Base-by-base conservation (phyloP, 2,888 invertebrate species). In the Oegoconia quadripuncta region DNA sequence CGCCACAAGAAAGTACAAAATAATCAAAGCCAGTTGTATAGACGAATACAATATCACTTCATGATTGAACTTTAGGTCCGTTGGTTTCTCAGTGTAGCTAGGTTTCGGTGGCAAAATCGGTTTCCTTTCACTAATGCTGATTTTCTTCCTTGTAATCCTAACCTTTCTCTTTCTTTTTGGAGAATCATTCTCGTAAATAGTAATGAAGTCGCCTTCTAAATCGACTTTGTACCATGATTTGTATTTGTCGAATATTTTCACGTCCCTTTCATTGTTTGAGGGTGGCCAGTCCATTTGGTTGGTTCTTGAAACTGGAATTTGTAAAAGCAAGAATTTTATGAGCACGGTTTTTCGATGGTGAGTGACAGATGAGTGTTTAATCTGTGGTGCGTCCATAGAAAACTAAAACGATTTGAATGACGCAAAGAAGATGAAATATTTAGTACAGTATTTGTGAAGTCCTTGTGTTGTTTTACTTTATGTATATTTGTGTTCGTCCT, bases 141-240 rank as follows among this genome's bases (percentile, higher is more conserved):
- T 13, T 12, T 1, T 13, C 2, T 12, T 27, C 14, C 27, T 27
- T 13, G 11, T 11, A 5, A 14, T 6, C 6, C 2, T 13, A 13
- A 3, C 11, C 2, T n/a, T 25, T 25, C 7, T 27, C 2, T 1
- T 13, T 3, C 13, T 27, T 13, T 13, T 27, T 27, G 13, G 12
- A 13, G 11, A 4, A 27, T 13, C 2, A 3, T 4, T 27, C 11
- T 25, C 11, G n/a, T 25, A 2, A 11, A 51, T 62, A 0, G 71
- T 68, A 0, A 66, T 70, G 5, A 32, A 67, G 0, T 43, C 55
- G 0, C 64, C 67, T 0, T 68, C 68, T 0, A 70, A 28, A 12
- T 71, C 71, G 1, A 35, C 2, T 40, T 67, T 65, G 37, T 71
- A 71, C 71, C 71, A 71, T 0, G 71, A 71, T 22, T 70, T 70